Evolutionary conservation across 2,888 invertebrate species (phyloP), one percentile per base, ranked within the genome.

Genomic region (Phaonia tiefii): DNA sequence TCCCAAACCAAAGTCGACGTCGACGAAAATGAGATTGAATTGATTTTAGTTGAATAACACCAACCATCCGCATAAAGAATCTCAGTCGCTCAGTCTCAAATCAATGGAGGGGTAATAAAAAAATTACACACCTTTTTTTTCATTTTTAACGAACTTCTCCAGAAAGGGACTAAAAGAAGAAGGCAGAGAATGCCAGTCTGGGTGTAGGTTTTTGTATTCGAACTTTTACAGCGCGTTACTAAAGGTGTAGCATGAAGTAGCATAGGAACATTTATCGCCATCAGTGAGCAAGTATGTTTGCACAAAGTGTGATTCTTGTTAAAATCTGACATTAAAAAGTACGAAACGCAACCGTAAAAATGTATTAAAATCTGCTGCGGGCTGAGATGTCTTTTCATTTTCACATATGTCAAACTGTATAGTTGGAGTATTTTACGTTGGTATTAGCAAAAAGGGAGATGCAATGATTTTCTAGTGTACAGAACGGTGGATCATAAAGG

Each of bases 251-350:
- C 49, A 3, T 65, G 15, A 20, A n/a, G 46, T 46, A 15, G 2
- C 42, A 65, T 58, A 13, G 4, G 8, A 31, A 31, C 8, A 31
- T 31, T 8, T 46, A 0, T 22, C n/a, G n/a, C n/a, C n/a, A n/a
- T n/a, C n/a, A n/a, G 37, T 7, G 54, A 13, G 39, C 31, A 46
- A 11, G 49, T n/a, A 49, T 60, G 67, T 69, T 31, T 60, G 37
- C 26, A 37, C 13, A 49, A 15, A 31, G 26, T 20, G 74, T 46
- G 31, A 44, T 67, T 58, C 17, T 69, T 63, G 54, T 69, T 49
- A 60, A 75, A 69, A 69, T 17, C 25, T 20, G 39, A 20, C 26
- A 60, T 69, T 63, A 69, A 72, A 60, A 75, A 69, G 13, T 39
- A 49, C 51, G 20, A 66, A 46, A 66, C 39, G 44, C 26, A 22